phyloP scores from a whole-genome alignment of 2,888 invertebrate species.

The Oeneis ivallda region DNA sequence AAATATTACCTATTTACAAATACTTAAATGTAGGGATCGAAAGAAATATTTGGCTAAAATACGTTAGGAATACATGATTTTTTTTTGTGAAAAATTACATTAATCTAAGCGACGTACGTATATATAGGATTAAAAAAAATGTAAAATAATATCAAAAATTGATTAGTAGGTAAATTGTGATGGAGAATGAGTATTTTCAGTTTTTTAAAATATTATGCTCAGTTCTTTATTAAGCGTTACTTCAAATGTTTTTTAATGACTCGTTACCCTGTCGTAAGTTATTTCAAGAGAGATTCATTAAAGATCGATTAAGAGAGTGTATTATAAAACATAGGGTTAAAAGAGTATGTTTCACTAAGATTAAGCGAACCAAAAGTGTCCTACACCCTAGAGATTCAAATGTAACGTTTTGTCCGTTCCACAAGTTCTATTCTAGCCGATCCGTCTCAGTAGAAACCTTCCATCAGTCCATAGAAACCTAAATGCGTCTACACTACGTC shows the following conservation, averaged over 20 bases:
- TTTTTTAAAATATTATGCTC: slow-evolving; percentile 64
- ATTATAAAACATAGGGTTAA: slow-evolving; percentile 25
- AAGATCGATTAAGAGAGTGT: slow-evolving; percentile 35
- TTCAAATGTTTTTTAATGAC: slow-evolving; percentile 55
- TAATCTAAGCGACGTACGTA: slow-evolving; percentile 55
- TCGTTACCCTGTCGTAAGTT: slow-evolving; percentile 75
- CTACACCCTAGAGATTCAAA: slow-evolving; percentile 43
- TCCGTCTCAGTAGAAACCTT: slow-evolving; percentile 16
- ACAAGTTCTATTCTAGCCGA: slow-evolving; percentile 28
- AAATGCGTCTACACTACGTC: slow-evolving; percentile 47
- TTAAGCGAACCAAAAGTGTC: slow-evolving; percentile 24
- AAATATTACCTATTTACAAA: slow-evolving; percentile 73
- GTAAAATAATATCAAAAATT: slow-evolving; percentile 59
- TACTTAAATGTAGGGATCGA: slow-evolving; percentile 68
- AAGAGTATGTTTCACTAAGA: slow-evolving; percentile 19
- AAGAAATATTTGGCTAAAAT: slow-evolving; percentile 80
- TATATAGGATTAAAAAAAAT: slow-evolving; percentile 53
- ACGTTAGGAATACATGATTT: slow-evolving; percentile 71
- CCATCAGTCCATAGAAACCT: slow-evolving; percentile 48
- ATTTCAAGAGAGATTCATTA: slow-evolving; percentile 61
- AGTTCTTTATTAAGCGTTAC: slow-evolving; percentile 50
- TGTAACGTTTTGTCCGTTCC: slow-evolving; percentile 43
- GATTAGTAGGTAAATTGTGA: slow-evolving; percentile 62
- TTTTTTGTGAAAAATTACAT: slow-evolving; percentile 53
- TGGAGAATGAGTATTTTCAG: slow-evolving; percentile 70